phyloP scores from a whole-genome alignment of 2,797 vertebrate species.

The Periparus ater region DNA sequence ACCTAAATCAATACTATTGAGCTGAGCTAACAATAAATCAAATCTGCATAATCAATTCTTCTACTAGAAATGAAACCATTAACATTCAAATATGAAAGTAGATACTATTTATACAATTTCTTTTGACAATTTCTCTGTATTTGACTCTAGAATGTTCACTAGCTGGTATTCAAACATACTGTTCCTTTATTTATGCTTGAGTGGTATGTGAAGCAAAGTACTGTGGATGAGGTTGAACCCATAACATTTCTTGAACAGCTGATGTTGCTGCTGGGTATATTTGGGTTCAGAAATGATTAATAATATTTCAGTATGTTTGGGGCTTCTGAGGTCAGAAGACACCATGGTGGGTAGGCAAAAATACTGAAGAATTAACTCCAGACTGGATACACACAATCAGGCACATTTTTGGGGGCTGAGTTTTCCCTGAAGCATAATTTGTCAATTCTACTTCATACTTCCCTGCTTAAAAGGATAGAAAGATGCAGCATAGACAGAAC shows the following conservation, averaged over 20 bases:
- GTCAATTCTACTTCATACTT: not conserved
- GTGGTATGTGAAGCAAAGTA: not conserved
- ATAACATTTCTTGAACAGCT: not conserved
- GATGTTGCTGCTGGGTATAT: not conserved
- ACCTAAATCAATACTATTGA: slow-evolving; percentile 41
- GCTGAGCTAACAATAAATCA: not conserved
- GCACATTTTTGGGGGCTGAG: not conserved
- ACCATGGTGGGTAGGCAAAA: not conserved
- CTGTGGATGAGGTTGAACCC: not conserved
- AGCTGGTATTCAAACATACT: not conserved
- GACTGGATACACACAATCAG: not conserved
- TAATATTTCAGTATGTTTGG: not conserved
- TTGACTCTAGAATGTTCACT: not conserved
- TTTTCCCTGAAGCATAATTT: not conserved
- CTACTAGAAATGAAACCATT: slow-evolving; percentile 45
- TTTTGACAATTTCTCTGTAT: not conserved
- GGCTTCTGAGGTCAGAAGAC: not conserved
- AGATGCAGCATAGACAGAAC: not conserved
- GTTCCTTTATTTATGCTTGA: not conserved
- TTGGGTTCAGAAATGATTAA: not conserved
- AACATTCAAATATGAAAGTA: slow-evolving; percentile 24
- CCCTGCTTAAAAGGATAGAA: not conserved
- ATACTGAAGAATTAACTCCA: not conserved
- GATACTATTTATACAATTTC: not conserved
- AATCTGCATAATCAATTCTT: not conserved